Percentiles rank a stretch among this genome's conserved stretches.
These are phyloP conservation scores for Xylocampa areola DNA, from an alignment of 2,888 invertebrate genomes.

Conservation along the genomic window DNA sequence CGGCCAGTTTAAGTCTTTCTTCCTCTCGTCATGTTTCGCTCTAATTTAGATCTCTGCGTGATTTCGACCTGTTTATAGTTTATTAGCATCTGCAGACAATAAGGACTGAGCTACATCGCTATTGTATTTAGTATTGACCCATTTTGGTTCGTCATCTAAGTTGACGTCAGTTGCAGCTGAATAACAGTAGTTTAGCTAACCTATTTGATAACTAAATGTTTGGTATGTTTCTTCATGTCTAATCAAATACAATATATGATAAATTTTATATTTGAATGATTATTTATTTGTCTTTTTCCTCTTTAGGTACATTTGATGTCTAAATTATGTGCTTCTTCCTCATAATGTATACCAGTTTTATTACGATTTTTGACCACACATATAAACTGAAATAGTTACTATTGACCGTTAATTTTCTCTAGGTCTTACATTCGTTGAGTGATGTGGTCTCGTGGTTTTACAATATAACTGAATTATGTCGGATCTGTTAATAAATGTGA, in stretches of 20 bases:
- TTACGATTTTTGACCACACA: not conserved
- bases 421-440: constrained; percentile 24
- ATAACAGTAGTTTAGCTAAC: constrained; percentile 1
- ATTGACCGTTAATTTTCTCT: constrained; percentile 13
- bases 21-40: constrained; percentile 18
- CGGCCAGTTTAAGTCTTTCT: constrained; percentile 31
- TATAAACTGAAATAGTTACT: constrained; percentile 4
- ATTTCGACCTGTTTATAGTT: constrained; percentile 50
- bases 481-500: constrained; percentile 42
- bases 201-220: constrained; percentile 27
- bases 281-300: too few relatives aligned
- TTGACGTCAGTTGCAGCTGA: constrained; percentile 9
- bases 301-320: not conserved
- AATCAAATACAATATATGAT: too few relatives aligned
- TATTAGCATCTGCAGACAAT: constrained; percentile 30
- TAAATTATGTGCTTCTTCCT: not conserved
- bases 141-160: constrained; percentile 24
- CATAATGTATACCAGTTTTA: not conserved
- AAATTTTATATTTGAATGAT: too few relatives aligned
- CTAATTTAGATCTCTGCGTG: constrained; percentile 53
- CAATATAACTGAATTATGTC: constrained; percentile 38
- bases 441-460: constrained; percentile 44
- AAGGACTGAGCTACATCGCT: constrained; percentile 14
- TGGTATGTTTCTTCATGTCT: too few relatives aligned
- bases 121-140: constrained; percentile 33